phyloP scores from a whole-genome alignment of 2,888 invertebrate genomes.

The Plagiodera versicolora region DNA sequence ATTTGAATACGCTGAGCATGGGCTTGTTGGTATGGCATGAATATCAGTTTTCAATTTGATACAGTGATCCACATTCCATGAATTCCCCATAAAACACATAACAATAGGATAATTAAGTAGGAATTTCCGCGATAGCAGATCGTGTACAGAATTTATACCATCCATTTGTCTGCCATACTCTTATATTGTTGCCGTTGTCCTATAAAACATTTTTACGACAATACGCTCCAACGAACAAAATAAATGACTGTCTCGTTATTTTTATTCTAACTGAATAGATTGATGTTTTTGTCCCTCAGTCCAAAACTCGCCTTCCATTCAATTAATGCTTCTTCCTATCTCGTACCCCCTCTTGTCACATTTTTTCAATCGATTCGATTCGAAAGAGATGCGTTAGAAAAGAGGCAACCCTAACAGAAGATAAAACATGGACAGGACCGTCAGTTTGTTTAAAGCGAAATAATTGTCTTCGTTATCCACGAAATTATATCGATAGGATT shows the following conservation, averaged over 20 bases:
- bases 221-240: conserved; percentile 45
- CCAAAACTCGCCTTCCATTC: conserved; percentile 11
- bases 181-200: conserved; percentile 42
- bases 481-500: too few relatives aligned
- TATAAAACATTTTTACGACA: conserved; percentile 48
- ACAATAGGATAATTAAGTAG: background rate
- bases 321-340: background rate
- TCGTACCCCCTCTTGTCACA: background rate
- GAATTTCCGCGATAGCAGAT: conserved; percentile 13
- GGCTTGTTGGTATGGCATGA: too few relatives aligned
- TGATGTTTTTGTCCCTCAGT: conserved; percentile 32
- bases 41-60: too few relatives aligned
- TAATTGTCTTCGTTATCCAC: too few relatives aligned
- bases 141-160: conserved; percentile 35
- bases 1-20: too few relatives aligned
- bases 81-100: background rate
- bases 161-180: conserved; percentile 38
- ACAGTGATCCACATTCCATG: background rate
- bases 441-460: too few relatives aligned
- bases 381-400: background rate
- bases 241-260: conserved; percentile 45
- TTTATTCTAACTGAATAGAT: conserved; percentile 42
- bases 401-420: too few relatives aligned
- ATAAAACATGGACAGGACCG: too few relatives aligned
- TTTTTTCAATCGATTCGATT: background rate